A percentile compares a stretch with the other conserved stretches of the same genome.
phyloP scores from a whole-genome alignment of 2,888 invertebrate genomes.

The Eurytoma adleriae region DNA sequence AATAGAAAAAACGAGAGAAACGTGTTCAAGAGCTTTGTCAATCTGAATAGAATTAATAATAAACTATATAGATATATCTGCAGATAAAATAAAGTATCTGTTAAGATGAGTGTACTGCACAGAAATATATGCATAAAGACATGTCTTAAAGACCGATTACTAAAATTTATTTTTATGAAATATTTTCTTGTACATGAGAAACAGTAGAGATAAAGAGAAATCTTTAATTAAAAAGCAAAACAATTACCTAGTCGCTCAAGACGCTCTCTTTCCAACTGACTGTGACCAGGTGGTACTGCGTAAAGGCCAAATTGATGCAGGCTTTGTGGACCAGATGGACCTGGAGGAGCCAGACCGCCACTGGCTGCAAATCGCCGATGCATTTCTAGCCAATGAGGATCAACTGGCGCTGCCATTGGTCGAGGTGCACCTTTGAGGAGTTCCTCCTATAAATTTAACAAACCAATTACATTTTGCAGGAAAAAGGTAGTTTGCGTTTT shows the following conservation, averaged over 20 bases:
- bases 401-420: conserved; percentile 78
- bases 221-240: conserved; percentile 45
- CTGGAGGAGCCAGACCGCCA: conserved; percentile 73
- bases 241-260: conserved; percentile 87
- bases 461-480: background rate
- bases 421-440: conserved; percentile 84
- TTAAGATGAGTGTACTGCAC: conserved; percentile 32
- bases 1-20: background rate
- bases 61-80: conserved; percentile 21
- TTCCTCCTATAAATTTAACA: conserved; percentile 80
- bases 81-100: conserved; percentile 14
- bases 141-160: conserved; percentile 8
- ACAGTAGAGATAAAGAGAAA: background rate
- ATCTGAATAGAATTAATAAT: conserved; percentile 1
- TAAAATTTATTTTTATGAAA: conserved; percentile 45
- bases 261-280: conserved; percentile 92
- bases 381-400: conserved; percentile 93
- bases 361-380: conserved; percentile 84
- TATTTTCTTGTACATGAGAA: background rate
- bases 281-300: conserved; percentile 84
- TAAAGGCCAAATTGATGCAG: conserved; percentile 86
- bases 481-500: background rate
- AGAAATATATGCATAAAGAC: conserved; percentile 28
- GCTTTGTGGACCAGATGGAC: conserved; percentile 73
- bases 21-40: conserved; percentile 24